Evolutionary conservation across 2,797 vertebrate species (phyloP), one percentile per base, ranked within the genome.

Genomic region (Serranus cabrilla): DNA sequence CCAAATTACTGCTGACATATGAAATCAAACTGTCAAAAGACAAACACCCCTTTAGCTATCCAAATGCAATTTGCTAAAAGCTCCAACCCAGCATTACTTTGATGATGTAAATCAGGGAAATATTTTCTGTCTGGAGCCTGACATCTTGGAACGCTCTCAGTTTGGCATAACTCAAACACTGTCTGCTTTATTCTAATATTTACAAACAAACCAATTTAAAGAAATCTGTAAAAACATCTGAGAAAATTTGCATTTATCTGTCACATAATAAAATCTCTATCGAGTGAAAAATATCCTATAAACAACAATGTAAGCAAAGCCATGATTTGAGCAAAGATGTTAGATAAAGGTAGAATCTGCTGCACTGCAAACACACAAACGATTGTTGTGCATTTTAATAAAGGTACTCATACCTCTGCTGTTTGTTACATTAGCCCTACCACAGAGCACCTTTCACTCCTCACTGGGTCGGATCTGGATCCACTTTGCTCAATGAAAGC

Each of bases 401-500:
- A 66, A 37, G 34, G 8, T 0, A 25, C 21, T 70, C 27, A 57
- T 1, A 23, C 11, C 18, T 58, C 13, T 54, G 17, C 27, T 74
- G n/a, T 76, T 65, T 74, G 34, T 12, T 56, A 43, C 62, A 51
- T 60, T 37, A 20, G 37, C 31, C 66, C 45, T 31, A 59, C 25
- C 62, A 16, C 43, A 37, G 37, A 69, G 49, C 20, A 71, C 31
- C 51, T 66, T 21, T 47, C 37, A 0, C 34, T 63, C 47, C 39
- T 74, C 65, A 55, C 69, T 52, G 27, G 74, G 71, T 71, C 73
- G 64, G 73, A 80, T 87, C 89, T 89, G 89, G 88, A 87, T 81
- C 80, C 86, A 85, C 88, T 90, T 89, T 87, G 62, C 70, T 89
- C 72, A 86, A 72, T 74, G 74, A 70, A 80, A 82, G 60, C 71